phyloP scores from a whole-genome alignment of 1,140 invertebrate genomes.

The Zaprionus gabonicus region DNA sequence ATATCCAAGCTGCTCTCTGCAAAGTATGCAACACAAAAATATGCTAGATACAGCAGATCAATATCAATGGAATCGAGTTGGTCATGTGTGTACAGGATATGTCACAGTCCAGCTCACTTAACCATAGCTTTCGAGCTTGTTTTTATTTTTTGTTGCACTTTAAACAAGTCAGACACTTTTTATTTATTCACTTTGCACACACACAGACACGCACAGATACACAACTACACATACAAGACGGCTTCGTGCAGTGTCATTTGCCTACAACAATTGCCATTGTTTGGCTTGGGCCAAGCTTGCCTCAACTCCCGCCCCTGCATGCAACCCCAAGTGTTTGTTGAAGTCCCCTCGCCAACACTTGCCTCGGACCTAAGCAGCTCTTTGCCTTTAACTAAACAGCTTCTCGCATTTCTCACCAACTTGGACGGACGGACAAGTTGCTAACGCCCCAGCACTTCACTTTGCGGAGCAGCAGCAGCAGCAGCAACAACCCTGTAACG shows the following conservation, averaged over 20 bases:
- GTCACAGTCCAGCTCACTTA: too few species aligned
- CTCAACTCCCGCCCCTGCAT: background rate
- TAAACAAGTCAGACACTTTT: background rate
- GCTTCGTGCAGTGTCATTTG: background rate
- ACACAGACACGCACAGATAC: background rate
- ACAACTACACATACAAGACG: background rate
- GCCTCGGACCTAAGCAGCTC: constrained; percentile 54
- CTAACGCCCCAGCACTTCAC: constrained; percentile 36
- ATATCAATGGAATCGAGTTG: too few species aligned
- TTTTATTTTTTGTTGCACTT: background rate
- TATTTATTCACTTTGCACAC: background rate
- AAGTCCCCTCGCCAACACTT: constrained; percentile 42
- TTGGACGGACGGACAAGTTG: constrained; percentile 14
- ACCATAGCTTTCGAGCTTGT: background rate
- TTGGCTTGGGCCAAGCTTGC: constrained; percentile 6
- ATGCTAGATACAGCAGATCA: too few species aligned
- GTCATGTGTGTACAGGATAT: too few species aligned
- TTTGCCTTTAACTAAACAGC: constrained; percentile 40
- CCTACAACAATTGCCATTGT: constrained; percentile 21
- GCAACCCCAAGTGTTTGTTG: constrained; percentile 8
- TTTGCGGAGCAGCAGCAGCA: too few species aligned
- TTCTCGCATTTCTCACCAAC: constrained; percentile 42
- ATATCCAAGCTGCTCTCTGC: too few species aligned
- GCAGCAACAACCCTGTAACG: constrained; percentile 10
- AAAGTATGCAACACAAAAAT: too few species aligned